Base-by-base conservation (phyloP, 2,797 vertebrate species). In the Enteromius radiatus region DNA sequence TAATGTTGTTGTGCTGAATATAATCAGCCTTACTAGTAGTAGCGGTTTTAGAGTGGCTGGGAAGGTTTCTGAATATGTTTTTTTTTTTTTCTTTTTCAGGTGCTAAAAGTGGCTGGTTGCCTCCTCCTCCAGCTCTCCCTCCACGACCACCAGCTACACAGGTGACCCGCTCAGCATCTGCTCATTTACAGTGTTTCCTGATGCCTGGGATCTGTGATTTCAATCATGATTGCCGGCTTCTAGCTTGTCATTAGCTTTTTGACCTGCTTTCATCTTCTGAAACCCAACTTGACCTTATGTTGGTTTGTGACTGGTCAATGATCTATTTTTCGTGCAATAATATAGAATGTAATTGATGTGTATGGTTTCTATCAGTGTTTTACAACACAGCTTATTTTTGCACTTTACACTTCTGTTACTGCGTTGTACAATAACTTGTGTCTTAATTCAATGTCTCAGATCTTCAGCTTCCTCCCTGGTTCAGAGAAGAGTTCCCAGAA, bases 51-150 rank as follows among this genome's bases (percentile, higher is more conserved):
- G 4, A n/a, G 10, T 38, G 26, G 7, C 45, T 26, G 3, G 49
- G 21, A 36, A 28, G 8, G 7, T 59, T 68, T 15, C 43, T 74
- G 8, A 68, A 12, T 69, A 12, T 76, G 23, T 79, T 49, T 28
- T 64, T 10, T 49, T 47, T 78, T 79, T 49, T 28, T 64, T 10
- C 43, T 47, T 78, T 70, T 47, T 90, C 90, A 98, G 96, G 95
- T 69, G 68, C 90, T 49, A 97, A 94, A 80, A 92, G 96, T 79
- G 96, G 94, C 84, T 96, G 96, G 95, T 89, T 97, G 88, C 95
- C 94, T 2, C 95, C 93, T 75, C 96, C 96, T 85, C 98, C 97
- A 0, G 97, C 98, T 1, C 95, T 99, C 59, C 98, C 98, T 78
- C 97, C 97, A 2, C 93, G 98, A 90, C 97, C 97, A 3, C 91